Evolutionary conservation across 2,113 vertebrate genomes (phyloP).

Genomic region (Tretioscincus oriximinensis): DNA sequence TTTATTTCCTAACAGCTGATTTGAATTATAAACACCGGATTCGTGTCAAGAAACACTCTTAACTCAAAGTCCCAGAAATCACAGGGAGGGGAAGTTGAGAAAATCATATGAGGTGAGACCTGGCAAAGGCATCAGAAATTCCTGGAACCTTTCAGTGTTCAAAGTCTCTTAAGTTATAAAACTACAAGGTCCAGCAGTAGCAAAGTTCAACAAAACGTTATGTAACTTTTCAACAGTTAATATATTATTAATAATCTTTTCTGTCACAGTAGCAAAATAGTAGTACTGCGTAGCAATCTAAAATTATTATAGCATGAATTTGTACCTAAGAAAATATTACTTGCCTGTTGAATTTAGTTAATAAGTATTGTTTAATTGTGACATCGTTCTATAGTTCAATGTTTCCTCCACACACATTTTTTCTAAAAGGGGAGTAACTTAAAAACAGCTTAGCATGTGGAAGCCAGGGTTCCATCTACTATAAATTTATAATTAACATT

Average conservation of each 20-base stretch:
- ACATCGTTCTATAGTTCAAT: background rate
- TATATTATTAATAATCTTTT: background rate
- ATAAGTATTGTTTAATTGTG: background rate
- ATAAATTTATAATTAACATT: no score
- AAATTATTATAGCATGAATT: background rate
- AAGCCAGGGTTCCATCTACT: no score
- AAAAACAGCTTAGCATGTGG: no score
- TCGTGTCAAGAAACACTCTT: background rate
- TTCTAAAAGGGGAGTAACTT: no score
- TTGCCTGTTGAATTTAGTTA: background rate
- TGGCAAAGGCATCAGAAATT: constrained; percentile 4
- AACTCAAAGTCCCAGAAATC: background rate
- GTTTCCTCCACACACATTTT: no score
- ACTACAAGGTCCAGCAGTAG: constrained; percentile 6
- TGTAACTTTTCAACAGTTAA: background rate
- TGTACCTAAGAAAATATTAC: background rate
- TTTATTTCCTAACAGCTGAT: constrained; percentile 1
- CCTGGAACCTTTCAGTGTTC: constrained; percentile 13
- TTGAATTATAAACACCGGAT: background rate
- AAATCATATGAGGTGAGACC: constrained; percentile 4
- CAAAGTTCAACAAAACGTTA: constrained; percentile 4
- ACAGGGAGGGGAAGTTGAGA: background rate
- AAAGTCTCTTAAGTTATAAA: constrained; percentile 8
- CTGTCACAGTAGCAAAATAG: background rate
- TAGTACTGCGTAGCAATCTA: background rate